A percentile compares a stretch with the other conserved stretches of the same genome.
phyloP scores from a whole-genome alignment of 2,113 vertebrate species.

The Lepus europaeus region DNA sequence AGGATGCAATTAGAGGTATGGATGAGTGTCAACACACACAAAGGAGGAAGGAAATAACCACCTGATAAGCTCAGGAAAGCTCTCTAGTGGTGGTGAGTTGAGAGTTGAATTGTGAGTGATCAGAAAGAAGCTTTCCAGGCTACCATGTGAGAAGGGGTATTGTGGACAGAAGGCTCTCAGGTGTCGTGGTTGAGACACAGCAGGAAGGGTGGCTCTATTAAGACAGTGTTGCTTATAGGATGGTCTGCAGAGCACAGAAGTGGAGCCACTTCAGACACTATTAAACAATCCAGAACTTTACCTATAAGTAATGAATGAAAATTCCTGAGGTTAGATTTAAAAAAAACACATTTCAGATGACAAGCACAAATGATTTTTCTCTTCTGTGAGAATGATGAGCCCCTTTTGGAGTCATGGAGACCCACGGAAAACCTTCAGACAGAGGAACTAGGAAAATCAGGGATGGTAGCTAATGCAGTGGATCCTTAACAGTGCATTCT shows the following conservation, averaged over 20 bases:
- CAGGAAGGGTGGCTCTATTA: fast-evolving
- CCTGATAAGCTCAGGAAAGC: background rate
- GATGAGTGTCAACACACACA: background rate
- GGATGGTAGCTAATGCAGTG: background rate
- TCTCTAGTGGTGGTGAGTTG: background rate
- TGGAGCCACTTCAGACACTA: background rate
- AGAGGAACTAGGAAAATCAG: background rate
- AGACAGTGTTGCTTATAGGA: background rate
- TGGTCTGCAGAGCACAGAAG: background rate
- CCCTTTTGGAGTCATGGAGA: background rate
- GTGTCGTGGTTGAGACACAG: background rate
- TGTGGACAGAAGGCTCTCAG: background rate
- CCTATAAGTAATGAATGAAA: conserved; percentile 5
- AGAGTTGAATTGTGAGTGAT: background rate
- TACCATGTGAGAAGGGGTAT: background rate
- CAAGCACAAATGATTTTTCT: background rate
- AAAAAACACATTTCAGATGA: conserved; percentile 39
- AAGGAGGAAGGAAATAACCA: background rate
- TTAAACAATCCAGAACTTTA: conserved; percentile 1
- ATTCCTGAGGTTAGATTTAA: background rate
- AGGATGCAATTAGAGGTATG: background rate
- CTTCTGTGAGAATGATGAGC: background rate
- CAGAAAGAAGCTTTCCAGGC: background rate
- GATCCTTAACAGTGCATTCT: background rate
- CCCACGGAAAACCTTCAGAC: background rate